phyloP scores from a whole-genome alignment of 30 jellyfish, hydroid and myxozoan genomes.

The Hydractinia echinata region DNA sequence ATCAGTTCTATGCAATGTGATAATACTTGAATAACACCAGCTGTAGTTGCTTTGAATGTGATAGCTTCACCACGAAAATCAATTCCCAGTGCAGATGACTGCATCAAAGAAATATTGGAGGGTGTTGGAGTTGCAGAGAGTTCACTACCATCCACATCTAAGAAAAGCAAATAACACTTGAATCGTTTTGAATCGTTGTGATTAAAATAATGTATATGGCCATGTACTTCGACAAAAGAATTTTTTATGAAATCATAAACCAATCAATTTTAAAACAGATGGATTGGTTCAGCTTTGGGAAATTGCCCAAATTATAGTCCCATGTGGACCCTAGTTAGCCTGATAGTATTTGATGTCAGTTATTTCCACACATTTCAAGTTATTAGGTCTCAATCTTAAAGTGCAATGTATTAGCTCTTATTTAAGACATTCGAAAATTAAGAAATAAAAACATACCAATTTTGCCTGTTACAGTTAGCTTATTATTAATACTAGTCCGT shows the following conservation, averaged over 20 bases:
- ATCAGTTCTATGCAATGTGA: slow-evolving; percentile 92
- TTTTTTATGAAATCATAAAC: background rate
- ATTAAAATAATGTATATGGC: background rate
- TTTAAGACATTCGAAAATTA: no score
- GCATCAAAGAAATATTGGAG: slow-evolving; percentile 26
- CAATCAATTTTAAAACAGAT: background rate
- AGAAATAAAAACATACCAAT: no score
- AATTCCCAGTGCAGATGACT: slow-evolving; percentile 36
- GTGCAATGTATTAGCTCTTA: no score
- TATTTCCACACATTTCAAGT: no score
- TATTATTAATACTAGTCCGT: no score
- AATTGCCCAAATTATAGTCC: no score
- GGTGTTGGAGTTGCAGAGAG: slow-evolving; percentile 91
- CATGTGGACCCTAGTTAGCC: no score
- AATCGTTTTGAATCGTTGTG: background rate
- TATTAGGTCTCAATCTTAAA: no score
- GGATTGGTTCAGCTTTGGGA: background rate
- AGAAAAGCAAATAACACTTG: background rate
- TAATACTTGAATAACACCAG: slow-evolving; percentile 79
- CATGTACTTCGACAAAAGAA: background rate
- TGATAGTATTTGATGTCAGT: no score
- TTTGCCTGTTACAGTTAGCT: no score
- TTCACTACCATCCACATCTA: slow-evolving; percentile 29
- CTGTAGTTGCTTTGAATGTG: slow-evolving; percentile 95
- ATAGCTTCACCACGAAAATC: slow-evolving; percentile 98